Evolutionary conservation across 2,888 invertebrate species (phyloP).

Genomic region (Uloborus plumipes): DNA sequence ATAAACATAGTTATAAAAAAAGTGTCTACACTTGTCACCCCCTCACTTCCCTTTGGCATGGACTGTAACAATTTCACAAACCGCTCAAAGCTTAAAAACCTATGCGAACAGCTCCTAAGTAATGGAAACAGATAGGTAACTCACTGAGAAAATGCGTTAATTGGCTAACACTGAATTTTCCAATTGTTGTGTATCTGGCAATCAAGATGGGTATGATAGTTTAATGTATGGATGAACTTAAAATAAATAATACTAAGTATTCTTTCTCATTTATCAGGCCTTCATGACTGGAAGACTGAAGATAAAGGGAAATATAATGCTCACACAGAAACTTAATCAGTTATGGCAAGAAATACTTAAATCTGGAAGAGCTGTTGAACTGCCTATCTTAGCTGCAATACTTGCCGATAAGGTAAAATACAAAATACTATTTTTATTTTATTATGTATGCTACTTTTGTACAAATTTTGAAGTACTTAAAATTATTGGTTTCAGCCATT

Average conservation of each 20-base stretch:
- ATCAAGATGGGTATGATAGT: no score
- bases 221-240: no score
- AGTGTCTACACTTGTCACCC: no score
- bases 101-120: no score
- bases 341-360: slow-evolving; percentile 80
- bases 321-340: slow-evolving; percentile 87
- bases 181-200: no score
- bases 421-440: neutral
- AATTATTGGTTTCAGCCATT: slow-evolving; percentile 56
- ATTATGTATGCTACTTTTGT: neutral
- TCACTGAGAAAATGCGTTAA: no score
- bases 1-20: no score
- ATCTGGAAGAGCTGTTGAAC: slow-evolving; percentile 67
- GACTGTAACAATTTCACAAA: no score
- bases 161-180: no score
- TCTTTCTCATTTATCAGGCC: slow-evolving; percentile 75
- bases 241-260: neutral
- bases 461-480: neutral
- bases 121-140: no score
- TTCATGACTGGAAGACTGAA: slow-evolving; percentile 93
- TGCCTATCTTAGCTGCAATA: slow-evolving; percentile 66
- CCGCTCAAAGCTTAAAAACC: no score
- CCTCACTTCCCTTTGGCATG: no score
- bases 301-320: slow-evolving; percentile 91
- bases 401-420: slow-evolving; percentile 51